Percentiles rank a stretch among this genome's conserved stretches.
Conservation (phyloP, 2,797 vertebrate species). For the Platalea minor region DNA sequence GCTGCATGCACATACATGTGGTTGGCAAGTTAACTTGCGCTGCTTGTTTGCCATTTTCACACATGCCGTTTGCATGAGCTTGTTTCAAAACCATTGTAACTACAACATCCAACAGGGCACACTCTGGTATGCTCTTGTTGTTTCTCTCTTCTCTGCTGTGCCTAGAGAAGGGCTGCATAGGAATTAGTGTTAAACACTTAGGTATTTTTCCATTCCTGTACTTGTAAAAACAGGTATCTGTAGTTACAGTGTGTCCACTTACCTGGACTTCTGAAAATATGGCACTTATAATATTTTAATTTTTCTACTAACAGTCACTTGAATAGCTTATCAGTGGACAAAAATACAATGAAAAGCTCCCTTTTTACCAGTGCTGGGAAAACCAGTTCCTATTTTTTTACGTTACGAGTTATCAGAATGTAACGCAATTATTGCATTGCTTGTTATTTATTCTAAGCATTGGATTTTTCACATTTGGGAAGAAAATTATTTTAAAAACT, state of each 20-base stretch:
- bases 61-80: background rate
- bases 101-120: background rate
- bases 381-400: background rate
- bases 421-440: background rate
- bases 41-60: background rate
- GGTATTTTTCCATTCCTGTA: background rate
- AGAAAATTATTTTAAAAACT: background rate
- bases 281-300: background rate
- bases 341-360: background rate
- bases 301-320: background rate
- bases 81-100: background rate
- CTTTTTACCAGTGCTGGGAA: background rate
- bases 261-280: background rate
- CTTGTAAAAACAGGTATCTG: background rate
- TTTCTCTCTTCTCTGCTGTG: background rate
- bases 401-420: background rate
- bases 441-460: background rate
- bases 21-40: background rate
- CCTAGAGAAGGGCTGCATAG: background rate
- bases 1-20: background rate
- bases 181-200: background rate
- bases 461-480: background rate
- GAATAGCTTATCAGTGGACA: background rate
- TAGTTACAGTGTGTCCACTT: background rate
- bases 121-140: background rate